Evolutionary conservation across 1,140 invertebrate species (phyloP), one percentile per base, ranked within the genome.

Genomic region (Drosophila novamexicana): DNA sequence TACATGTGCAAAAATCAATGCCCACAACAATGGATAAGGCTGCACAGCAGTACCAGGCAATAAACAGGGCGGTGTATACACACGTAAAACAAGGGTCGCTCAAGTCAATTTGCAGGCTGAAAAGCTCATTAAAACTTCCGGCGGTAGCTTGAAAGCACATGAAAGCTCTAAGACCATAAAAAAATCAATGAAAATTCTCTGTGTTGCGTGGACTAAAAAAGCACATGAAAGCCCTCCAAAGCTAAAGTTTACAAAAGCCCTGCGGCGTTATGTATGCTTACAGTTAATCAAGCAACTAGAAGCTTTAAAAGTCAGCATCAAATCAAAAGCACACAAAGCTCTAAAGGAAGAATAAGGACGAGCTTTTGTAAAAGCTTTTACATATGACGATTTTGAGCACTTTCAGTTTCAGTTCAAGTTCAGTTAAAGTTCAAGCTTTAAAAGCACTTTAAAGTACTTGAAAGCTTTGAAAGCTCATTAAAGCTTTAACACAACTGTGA

Each of bases 1-100:
- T 14, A 29, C n/a, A n/a, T 59, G 29, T 59, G 42, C 7, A 10
- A 59, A 59, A 59, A 59, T 59, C 56, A 59, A 59, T 58, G 56
- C 22, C 14, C 12, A 12, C 22, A n/a, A 32, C 18, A 8, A 42
- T 40, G 36, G 9, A 40, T 40, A 56, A 7, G 16, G 16, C 47
- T 32, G 22, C 22, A 32, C 10, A 2, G 6, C 5, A 29, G 10
- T 40, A 12, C 39, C 39, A 40, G 12, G 10, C 7, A 36, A 16
- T 39, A 6, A 36, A 39, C 34, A 18, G 34, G n/a, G 52, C 14
- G n/a, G 8, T 34, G 52, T 53, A 53, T 37, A 53, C 52, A 53
- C 18, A 53, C 52, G 12, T 16, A 16, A 53, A 4, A 16, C 14
- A 14, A 16, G n/a, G 14, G 2, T 36, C 12, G 16, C 47, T 29